Evolutionary conservation across 92 coral and sea anemone species (phyloP).

Genomic region (Metridium senile): DNA sequence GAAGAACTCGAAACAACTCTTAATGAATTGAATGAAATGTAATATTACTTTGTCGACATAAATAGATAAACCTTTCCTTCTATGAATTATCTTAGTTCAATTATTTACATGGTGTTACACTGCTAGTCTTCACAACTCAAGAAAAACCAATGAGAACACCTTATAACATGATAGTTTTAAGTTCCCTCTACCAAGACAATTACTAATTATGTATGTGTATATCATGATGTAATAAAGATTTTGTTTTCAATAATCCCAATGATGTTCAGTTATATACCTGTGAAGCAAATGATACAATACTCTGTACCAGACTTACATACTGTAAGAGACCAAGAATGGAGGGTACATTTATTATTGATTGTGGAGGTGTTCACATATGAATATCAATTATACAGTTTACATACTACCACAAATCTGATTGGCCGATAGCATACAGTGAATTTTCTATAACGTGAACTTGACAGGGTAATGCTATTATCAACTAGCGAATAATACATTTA

Average conservation of each 20-base stretch:
- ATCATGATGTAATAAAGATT: conserved; percentile 27
- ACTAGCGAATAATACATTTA: no score
- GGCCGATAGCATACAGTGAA: no score
- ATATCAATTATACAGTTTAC: no score
- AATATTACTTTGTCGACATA: conserved; percentile 16
- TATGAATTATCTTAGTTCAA: neutral
- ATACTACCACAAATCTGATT: no score
- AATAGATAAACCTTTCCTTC: neutral
- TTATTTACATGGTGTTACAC: neutral
- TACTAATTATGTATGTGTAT: conserved; percentile 14
- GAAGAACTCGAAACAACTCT: conserved; percentile 86
- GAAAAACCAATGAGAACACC: neutral
- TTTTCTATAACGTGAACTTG: no score
- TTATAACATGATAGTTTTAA: no score
- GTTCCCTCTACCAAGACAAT: neutral
- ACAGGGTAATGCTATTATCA: no score
- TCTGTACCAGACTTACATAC: no score
- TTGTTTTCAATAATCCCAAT: conserved; percentile 13
- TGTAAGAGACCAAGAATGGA: no score
- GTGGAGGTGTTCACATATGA: no score
- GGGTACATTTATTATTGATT: no score
- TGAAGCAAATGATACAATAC: neutral
- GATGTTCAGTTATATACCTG: no score
- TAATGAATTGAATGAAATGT: conserved; percentile 91
- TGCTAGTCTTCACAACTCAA: conserved; percentile 4